Conservation (phyloP, 2,113 vertebrate species). For the Galemys pyrenaicus region DNA sequence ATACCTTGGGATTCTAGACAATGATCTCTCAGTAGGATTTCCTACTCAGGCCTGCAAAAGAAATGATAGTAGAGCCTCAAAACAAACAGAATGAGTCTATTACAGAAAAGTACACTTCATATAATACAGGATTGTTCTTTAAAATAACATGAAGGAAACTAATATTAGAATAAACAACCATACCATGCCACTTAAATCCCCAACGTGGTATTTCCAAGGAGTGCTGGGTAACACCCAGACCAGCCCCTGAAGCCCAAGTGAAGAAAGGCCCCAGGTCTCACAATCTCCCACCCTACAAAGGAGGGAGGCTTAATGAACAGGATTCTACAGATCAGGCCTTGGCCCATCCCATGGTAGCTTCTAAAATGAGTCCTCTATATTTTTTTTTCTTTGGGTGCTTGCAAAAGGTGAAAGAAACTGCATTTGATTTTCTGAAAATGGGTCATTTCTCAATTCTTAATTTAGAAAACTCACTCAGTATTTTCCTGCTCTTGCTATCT, state of each 20-base stretch:
- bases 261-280: background rate
- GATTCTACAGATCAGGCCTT: background rate
- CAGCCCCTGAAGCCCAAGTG: background rate
- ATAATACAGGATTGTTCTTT: background rate
- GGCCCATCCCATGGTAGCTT: background rate
- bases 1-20: background rate
- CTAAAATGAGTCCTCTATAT: background rate
- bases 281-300: no score
- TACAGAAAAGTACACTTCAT: background rate
- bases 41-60: background rate
- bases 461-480: slow-evolving; percentile 62
- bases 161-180: background rate
- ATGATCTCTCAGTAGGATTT: background rate
- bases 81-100: background rate
- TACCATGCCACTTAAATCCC: background rate
- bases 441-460: slow-evolving; percentile 62
- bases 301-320: background rate
- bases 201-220: background rate
- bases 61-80: background rate
- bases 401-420: background rate
- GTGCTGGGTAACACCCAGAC: background rate
- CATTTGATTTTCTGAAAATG: slow-evolving; percentile 54
- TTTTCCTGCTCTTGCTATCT: slow-evolving; percentile 37
- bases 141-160: slow-evolving; percentile 30
- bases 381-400: slow-evolving; percentile 19